Evolutionary conservation across 2,797 vertebrate genomes (phyloP).

Genomic region (Sardinella longiceps): DNA sequence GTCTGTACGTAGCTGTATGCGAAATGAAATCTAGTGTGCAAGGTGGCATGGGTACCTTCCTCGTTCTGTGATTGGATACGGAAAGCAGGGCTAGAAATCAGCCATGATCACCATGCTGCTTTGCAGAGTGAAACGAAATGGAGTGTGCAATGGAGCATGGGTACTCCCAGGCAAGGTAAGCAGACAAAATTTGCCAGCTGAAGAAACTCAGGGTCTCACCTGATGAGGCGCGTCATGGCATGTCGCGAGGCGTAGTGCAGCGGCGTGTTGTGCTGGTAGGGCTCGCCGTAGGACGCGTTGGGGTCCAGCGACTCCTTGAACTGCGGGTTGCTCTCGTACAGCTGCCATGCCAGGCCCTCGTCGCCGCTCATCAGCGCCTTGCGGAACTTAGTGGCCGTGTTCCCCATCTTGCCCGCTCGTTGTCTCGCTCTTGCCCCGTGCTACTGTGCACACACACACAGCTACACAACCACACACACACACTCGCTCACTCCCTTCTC

Average conservation of each 20-base stretch:
- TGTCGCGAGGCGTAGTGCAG: slow-evolving; percentile 96
- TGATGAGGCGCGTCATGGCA: slow-evolving; percentile 94
- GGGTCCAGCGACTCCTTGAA: slow-evolving; percentile 97
- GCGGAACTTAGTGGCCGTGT: slow-evolving; percentile 97
- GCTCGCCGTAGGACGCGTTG: slow-evolving; percentile 96
- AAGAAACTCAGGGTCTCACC: slow-evolving; percentile 73
- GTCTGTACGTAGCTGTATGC: too few relatives aligned
- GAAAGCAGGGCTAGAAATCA: too few relatives aligned
- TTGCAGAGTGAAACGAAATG: too few relatives aligned
- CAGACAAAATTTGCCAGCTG: neutral
- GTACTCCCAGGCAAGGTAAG: too few relatives aligned
- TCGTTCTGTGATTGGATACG: too few relatives aligned
- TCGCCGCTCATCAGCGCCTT: slow-evolving; percentile 97
- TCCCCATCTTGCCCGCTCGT: slow-evolving; percentile 85
- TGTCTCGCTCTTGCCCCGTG: neutral
- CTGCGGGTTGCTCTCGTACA: slow-evolving; percentile 95
- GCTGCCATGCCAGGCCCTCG: slow-evolving; percentile 92
- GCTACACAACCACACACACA: neutral
- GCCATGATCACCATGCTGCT: too few relatives aligned
- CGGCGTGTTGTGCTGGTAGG: slow-evolving; percentile 97
- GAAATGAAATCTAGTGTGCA: too few relatives aligned
- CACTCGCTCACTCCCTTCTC: neutral
- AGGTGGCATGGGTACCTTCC: too few relatives aligned
- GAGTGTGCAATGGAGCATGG: too few relatives aligned
- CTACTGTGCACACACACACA: neutral